Evolutionary conservation across 2,888 invertebrate species (phyloP).

Genomic region (Rhorus exstirpatorius): DNA sequence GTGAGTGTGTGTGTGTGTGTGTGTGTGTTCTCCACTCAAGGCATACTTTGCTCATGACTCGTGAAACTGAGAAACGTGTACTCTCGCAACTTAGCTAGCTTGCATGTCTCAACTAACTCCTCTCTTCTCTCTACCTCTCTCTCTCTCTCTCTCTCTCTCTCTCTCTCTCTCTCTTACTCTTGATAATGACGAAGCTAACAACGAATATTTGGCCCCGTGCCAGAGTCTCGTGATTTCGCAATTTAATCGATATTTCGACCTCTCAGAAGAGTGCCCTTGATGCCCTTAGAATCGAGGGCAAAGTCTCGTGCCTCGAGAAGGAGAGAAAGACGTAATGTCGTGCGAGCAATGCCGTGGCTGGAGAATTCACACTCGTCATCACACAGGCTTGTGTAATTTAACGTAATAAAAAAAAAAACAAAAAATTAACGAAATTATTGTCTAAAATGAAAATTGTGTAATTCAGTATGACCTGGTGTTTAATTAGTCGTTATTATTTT

Average conservation of each 20-base stretch:
- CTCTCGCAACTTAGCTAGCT: constrained; percentile 35
- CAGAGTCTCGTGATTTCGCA: constrained; percentile 54
- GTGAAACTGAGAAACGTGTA: constrained; percentile 37
- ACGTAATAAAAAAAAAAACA: not conserved
- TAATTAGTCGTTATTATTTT: too few relatives aligned
- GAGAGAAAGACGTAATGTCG: constrained; percentile 4
- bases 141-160: constrained; percentile 23
- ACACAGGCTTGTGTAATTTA: not conserved
- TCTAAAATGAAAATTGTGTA: too few relatives aligned
- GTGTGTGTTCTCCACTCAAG: constrained; percentile 17
- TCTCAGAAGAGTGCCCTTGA: constrained; percentile 34
- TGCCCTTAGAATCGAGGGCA: constrained; percentile 32
- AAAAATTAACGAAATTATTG: not conserved
- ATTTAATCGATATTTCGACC: constrained; percentile 66
- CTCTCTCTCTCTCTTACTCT: constrained; percentile 38
- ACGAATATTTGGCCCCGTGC: constrained; percentile 55
- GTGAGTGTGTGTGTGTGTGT: constrained; percentile 1
- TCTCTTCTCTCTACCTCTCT: constrained; percentile 34
- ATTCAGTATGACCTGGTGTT: too few relatives aligned
- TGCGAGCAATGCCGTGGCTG: constrained; percentile 22
- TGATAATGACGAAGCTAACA: constrained; percentile 34
- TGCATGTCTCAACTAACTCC: too few relatives aligned
- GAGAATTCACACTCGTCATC: too few relatives aligned
- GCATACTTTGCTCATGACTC: not conserved
- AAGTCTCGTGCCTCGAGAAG: constrained; percentile 26